phyloP scores from a whole-genome alignment of 2,888 invertebrate species.

The Spisula solida region DNA sequence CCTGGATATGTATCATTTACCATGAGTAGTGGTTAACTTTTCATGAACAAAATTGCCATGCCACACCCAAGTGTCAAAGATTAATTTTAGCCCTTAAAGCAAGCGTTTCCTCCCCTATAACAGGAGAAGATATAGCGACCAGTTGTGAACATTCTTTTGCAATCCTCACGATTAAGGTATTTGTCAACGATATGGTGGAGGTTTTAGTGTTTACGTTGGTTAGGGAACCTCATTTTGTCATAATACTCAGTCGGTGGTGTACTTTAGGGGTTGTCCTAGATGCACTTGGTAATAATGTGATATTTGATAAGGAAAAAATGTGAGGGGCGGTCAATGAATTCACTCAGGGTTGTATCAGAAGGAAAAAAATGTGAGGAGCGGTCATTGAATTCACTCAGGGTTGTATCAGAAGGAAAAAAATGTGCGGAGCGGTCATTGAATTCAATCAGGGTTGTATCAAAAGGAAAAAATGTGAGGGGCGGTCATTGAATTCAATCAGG shows the following conservation, averaged over 20 bases:
- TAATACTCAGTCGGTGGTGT: neutral
- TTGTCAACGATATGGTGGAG: neutral
- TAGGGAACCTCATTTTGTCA: neutral
- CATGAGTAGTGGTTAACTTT: neutral
- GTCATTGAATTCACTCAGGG: no score
- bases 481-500: no score
- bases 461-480: no score
- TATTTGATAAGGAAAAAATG: slow-evolving; percentile 9
- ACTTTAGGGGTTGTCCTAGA: neutral
- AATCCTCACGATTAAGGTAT: slow-evolving; percentile 14
- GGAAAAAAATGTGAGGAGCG: neutral
- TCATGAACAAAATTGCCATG: neutral
- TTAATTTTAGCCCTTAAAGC: neutral
- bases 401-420: no score
- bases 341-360: no score
- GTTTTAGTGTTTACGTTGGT: neutral
- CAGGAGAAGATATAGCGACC: neutral
- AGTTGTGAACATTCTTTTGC: neutral
- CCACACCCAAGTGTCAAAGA: slow-evolving; percentile 24
- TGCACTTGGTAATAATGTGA: neutral
- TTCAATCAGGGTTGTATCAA: no score
- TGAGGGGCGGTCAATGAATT: slow-evolving; percentile 9
- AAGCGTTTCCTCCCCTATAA: neutral
- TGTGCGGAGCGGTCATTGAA: no score
- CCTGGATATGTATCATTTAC: neutral